Percentiles rank a stretch among this genome's conserved stretches.
These are phyloP conservation scores for Micromussa lordhowensis DNA, from an alignment of 92 coral and sea anemone genomes.

Conservation along the genomic window DNA sequence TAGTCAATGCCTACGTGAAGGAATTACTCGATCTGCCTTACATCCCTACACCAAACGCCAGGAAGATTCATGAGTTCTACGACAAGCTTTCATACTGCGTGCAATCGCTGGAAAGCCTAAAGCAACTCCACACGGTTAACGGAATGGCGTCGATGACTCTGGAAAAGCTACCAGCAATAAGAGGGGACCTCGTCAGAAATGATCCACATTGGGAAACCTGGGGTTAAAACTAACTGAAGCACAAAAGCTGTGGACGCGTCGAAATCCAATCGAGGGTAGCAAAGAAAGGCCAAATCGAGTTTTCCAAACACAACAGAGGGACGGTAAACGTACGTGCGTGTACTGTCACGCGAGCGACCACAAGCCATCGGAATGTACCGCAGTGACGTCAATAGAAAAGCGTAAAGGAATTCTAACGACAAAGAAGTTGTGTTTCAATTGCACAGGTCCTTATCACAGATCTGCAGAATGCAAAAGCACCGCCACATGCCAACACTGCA, in stretches of 20 bases:
- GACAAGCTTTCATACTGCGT: conserved; percentile 26
- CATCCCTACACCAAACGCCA: conserved; percentile 41
- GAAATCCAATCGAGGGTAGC: conserved; percentile 28
- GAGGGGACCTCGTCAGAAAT: conserved; percentile 59
- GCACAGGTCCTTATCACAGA: conserved; percentile 40
- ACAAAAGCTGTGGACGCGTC: conserved; percentile 55
- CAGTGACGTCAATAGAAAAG: too few species aligned
- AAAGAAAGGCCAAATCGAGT: too few species aligned
- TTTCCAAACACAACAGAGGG: conserved; percentile 43
- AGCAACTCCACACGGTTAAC: conserved; percentile 40
- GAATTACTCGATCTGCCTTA: conserved; percentile 46
- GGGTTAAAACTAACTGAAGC: conserved; percentile 56
- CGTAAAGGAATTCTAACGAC: conserved; percentile 14
- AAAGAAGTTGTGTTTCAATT: conserved; percentile 50
- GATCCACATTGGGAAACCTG: conserved; percentile 59
- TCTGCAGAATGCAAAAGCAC: conserved; percentile 63
- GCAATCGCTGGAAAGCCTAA: conserved; percentile 61
- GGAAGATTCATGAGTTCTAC: conserved; percentile 20
- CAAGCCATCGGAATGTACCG: conserved; percentile 35
- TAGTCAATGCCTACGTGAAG: conserved; percentile 64
- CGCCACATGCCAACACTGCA: conserved; percentile 49
- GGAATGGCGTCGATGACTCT: conserved; percentile 56
- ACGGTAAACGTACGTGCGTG: conserved; percentile 37
- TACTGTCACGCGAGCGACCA: conserved; percentile 51
- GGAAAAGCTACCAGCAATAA: conserved; percentile 57